Conservation (phyloP, 1,140 invertebrate species). For the Ceratina australensis region DNA sequence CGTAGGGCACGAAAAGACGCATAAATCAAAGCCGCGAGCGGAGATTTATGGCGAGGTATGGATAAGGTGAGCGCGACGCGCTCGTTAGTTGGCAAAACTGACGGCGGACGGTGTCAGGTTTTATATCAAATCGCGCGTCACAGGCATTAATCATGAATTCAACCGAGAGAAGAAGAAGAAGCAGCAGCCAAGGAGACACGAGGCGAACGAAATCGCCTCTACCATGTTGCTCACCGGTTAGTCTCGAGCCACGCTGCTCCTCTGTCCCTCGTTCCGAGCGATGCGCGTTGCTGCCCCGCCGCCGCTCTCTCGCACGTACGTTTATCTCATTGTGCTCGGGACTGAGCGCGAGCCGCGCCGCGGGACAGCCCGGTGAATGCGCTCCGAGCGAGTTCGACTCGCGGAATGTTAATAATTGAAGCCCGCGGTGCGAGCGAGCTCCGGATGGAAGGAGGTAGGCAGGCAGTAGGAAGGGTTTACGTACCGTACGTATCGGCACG, state of each 20-base stretch:
- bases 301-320: neutral
- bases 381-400: conserved; percentile 9
- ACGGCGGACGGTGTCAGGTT: conserved; percentile 57
- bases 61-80: conserved; percentile 53
- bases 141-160: conserved; percentile 61
- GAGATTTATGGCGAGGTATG: conserved; percentile 62
- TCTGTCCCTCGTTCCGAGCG: neutral
- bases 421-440: neutral
- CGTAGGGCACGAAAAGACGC: neutral
- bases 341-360: neutral
- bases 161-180: neutral
- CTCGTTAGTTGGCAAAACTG: conserved; percentile 61
- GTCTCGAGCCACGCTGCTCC: no score
- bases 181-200: neutral
- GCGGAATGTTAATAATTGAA: conserved; percentile 45
- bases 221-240: no score
- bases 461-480: neutral
- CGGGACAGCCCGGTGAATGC: conserved; percentile 3
- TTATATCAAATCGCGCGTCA: conserved; percentile 63
- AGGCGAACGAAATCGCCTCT: conserved; percentile 12
- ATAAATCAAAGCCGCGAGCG: conserved; percentile 53
- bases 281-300: no score
- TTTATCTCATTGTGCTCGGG: neutral
- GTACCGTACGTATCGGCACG: neutral
- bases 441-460: neutral